Conservation (phyloP, 2,113 vertebrate genomes). For the Oceanodroma tethys region DNA sequence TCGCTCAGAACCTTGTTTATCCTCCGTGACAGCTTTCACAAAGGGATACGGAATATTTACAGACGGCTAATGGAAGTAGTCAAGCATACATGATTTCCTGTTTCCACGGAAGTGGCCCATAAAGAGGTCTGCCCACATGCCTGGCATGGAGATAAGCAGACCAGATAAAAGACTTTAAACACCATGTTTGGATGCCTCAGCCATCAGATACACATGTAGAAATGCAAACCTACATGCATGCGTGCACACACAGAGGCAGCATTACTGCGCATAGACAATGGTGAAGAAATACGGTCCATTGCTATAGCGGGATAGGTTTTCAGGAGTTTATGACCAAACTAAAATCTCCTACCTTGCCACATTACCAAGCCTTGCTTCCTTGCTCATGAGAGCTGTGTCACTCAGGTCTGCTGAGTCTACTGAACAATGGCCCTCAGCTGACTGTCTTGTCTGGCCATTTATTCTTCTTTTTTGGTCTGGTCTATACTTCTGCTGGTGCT, state of each 20-base stretch:
- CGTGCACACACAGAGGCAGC: rapidly evolving
- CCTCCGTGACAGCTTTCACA: background rate
- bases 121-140: background rate
- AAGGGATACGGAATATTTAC: background rate
- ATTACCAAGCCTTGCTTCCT: background rate
- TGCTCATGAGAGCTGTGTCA: background rate
- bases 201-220: rapidly evolving
- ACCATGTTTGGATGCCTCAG: rapidly evolving
- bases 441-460: background rate
- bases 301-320: background rate
- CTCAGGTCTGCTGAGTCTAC: background rate
- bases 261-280: background rate
- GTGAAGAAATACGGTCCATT: background rate
- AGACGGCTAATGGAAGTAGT: background rate
- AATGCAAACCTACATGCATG: rapidly evolving
- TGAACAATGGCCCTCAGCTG: background rate
- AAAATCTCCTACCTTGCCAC: background rate
- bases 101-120: background rate
- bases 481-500: background rate
- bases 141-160: background rate
- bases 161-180: background rate
- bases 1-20: background rate
- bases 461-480: background rate
- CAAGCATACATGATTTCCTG: background rate
- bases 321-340: background rate